Conservation (phyloP, 2,888 invertebrate species). For the Chloroclystis v-ata region DNA sequence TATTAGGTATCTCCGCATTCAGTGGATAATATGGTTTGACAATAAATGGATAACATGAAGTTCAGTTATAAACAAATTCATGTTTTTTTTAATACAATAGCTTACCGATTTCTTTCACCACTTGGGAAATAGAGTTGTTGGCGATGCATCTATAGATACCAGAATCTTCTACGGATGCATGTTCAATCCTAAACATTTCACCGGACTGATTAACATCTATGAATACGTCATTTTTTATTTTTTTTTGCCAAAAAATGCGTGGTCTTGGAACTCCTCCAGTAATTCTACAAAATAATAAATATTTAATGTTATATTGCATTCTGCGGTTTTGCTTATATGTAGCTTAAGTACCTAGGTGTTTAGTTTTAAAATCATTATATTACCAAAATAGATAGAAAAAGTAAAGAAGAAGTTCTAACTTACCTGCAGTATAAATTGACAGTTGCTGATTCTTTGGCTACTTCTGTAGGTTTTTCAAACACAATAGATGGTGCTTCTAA, state of each 20-base stretch:
- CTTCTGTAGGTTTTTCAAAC: neutral
- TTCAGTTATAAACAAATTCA: no score
- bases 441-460: neutral
- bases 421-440: constrained; percentile 8
- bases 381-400: no score
- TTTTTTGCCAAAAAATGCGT: neutral
- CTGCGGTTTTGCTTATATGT: no score
- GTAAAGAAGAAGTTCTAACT: no score
- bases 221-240: neutral
- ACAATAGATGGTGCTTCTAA: neutral
- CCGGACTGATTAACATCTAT: neutral
- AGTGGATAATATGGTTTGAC: no score
- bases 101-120: neutral
- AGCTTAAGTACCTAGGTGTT: neutral
- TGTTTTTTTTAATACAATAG: no score
- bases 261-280: neutral
- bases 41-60: no score
- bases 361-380: no score
- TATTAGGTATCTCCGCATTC: no score
- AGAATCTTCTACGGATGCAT: neutral
- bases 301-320: neutral
- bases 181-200: neutral
- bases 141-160: neutral
- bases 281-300: neutral
- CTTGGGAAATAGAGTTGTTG: neutral